Percentiles rank a stretch among this genome's conserved stretches.
Evolutionary conservation across 2,797 vertebrate species (phyloP).

Genomic region (Lindbergichthys nudifrons): DNA sequence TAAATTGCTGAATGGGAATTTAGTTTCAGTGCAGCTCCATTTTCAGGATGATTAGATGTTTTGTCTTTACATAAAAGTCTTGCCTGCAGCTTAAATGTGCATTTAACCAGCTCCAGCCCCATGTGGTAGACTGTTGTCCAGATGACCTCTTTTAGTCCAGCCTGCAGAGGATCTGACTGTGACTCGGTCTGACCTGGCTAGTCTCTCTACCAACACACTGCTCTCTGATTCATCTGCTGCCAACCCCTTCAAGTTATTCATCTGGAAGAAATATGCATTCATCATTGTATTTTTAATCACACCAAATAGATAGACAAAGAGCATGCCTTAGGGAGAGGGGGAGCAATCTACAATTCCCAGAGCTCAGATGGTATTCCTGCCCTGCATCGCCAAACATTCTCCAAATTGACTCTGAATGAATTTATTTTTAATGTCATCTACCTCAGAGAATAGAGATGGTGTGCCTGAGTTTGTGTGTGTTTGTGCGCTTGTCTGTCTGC

Average conservation of each 20-base stretch:
- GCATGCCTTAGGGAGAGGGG: slow-evolving; percentile 83
- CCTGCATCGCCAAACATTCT: slow-evolving; percentile 85
- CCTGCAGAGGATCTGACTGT: slow-evolving; percentile 72
- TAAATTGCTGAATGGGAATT: not conserved
- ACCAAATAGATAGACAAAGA: slow-evolving; percentile 89
- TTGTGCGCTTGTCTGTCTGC: slow-evolving; percentile 41
- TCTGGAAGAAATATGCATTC: slow-evolving; percentile 88
- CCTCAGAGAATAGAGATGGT: slow-evolving; percentile 72
- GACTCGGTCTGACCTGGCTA: slow-evolving; percentile 79
- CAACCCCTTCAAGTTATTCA: slow-evolving; percentile 88
- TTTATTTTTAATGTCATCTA: slow-evolving; percentile 86
- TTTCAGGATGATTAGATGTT: slow-evolving; percentile 34
- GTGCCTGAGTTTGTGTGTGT: slow-evolving; percentile 41
- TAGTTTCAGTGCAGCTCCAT: slow-evolving; percentile 12
- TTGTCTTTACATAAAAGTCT: slow-evolving; percentile 33
- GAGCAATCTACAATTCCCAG: slow-evolving; percentile 84
- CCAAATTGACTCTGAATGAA: slow-evolving; percentile 88
- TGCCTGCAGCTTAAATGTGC: slow-evolving; percentile 49
- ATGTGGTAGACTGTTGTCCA: slow-evolving; percentile 70
- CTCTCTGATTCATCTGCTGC: slow-evolving; percentile 84
- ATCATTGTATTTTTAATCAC: slow-evolving; percentile 91
- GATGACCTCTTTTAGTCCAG: slow-evolving; percentile 72
- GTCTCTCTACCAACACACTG: slow-evolving; percentile 78
- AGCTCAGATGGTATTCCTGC: slow-evolving; percentile 85
- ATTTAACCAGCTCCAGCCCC: slow-evolving; percentile 60